phyloP scores from a whole-genome alignment of 2,113 vertebrate genomes.

The Chaenogobius annularis region DNA sequence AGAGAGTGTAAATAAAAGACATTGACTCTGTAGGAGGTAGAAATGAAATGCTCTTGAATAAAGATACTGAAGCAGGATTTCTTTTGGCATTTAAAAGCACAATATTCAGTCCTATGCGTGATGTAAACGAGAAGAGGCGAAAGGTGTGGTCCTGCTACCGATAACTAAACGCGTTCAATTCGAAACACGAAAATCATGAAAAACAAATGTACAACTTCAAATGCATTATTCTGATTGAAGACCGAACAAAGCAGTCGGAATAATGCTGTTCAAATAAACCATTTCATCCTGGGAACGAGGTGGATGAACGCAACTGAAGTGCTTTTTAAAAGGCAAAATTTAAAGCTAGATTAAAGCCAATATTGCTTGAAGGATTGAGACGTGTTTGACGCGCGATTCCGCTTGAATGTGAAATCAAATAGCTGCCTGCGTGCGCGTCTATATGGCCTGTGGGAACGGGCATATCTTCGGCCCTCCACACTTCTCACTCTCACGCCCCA shows the following conservation, averaged over 20 bases:
- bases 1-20: neutral
- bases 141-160: too few species aligned
- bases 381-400: constrained; percentile 21
- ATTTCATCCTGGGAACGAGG: neutral
- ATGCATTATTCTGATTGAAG: neutral
- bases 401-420: constrained; percentile 47
- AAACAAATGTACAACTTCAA: neutral
- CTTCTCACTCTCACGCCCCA: constrained; percentile 58
- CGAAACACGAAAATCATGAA: neutral
- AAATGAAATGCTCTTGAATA: neutral
- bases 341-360: neutral
- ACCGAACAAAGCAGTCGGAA: neutral
- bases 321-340: neutral
- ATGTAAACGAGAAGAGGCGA: too few species aligned
- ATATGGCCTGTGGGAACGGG: constrained; percentile 64
- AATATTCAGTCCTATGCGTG: neutral
- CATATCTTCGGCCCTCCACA: constrained; percentile 56
- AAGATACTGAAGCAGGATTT: neutral
- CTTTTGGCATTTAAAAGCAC: neutral
- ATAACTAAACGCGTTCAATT: neutral
- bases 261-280: neutral
- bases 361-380: constrained; percentile 12
- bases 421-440: constrained; percentile 21
- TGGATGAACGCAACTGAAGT: neutral
- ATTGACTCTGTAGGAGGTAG: neutral